Evolutionary conservation across 2,888 invertebrate species (phyloP).

Genomic region (Odontocerum albicorne): DNA sequence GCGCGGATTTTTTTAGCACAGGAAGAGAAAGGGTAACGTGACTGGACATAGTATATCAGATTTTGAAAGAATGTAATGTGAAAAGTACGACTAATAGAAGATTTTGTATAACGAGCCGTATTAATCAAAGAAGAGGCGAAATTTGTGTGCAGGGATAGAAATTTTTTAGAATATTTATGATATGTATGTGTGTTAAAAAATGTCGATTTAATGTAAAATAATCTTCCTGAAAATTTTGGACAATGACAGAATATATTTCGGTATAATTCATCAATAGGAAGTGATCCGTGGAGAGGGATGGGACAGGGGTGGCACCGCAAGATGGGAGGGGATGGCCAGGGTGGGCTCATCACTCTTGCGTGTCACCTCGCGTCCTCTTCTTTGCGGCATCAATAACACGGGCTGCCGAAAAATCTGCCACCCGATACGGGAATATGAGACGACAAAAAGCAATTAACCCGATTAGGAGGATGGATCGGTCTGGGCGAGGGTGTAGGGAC

Average conservation of each 20-base stretch:
- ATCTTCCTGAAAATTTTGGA: slow-evolving; percentile 2
- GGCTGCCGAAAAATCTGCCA: neutral
- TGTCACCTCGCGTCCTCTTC: slow-evolving; percentile 8
- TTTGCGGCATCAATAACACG: neutral
- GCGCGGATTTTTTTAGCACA: too few relatives aligned
- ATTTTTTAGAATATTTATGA: too few relatives aligned
- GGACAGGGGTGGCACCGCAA: slow-evolving; percentile 3
- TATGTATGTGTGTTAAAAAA: too few relatives aligned
- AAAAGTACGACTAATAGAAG: too few relatives aligned
- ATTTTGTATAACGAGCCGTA: too few relatives aligned
- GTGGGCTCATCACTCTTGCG: slow-evolving; percentile 21
- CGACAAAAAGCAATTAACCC: slow-evolving; percentile 31
- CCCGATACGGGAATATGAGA: slow-evolving; percentile 7
- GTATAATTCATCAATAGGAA: slow-evolving; percentile 15
- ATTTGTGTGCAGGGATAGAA: too few relatives aligned
- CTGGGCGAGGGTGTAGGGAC: too few relatives aligned
- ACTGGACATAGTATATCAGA: too few relatives aligned
- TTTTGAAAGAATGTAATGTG: too few relatives aligned
- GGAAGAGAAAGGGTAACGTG: too few relatives aligned
- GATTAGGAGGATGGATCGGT: slow-evolving; percentile 21
- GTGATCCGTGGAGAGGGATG: neutral
- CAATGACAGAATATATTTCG: slow-evolving; percentile 11
- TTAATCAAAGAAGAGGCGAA: too few relatives aligned
- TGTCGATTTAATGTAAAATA: too few relatives aligned
- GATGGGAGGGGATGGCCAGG: neutral